Evolutionary conservation across 2,113 vertebrate species (phyloP).

Genomic region (Xenopus laevis): DNA sequence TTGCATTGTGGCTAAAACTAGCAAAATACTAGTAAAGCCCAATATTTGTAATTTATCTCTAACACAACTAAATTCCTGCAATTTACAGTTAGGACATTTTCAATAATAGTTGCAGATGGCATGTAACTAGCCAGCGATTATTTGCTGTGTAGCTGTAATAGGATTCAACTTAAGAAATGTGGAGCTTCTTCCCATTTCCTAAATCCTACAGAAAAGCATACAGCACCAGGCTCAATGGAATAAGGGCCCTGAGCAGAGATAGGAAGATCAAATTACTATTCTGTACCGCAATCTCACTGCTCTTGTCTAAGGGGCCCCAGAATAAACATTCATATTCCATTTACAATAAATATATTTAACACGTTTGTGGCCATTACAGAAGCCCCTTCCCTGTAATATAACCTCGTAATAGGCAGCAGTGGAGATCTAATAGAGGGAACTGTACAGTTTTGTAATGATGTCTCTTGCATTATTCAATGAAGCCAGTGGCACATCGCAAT

Average conservation of each 20-base stretch:
- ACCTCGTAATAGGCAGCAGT: conserved; percentile 42
- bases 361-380: conserved; percentile 43
- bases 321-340: conserved; percentile 42
- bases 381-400: conserved; percentile 46
- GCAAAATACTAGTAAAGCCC: too few species aligned
- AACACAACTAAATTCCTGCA: too few species aligned
- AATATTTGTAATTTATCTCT: too few species aligned
- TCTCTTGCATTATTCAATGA: conserved; percentile 40
- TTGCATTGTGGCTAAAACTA: too few species aligned
- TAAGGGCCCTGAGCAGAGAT: conserved; percentile 19
- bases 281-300: conserved; percentile 21
- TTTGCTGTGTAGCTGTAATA: background rate
- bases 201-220: background rate
- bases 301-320: conserved; percentile 21
- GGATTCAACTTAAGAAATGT: background rate
- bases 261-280: conserved; percentile 39
- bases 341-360: conserved; percentile 47
- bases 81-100: too few species aligned
- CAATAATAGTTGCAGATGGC: too few species aligned
- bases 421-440: conserved; percentile 41
- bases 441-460: conserved; percentile 44
- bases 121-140: conserved; percentile 18
- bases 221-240: conserved; percentile 11
- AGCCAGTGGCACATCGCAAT: conserved; percentile 39
- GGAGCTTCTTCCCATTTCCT: background rate